These are phyloP conservation scores for Bambusicola thoracicus DNA, from an alignment of 2,113 vertebrate species.

Conservation along the genomic window DNA sequence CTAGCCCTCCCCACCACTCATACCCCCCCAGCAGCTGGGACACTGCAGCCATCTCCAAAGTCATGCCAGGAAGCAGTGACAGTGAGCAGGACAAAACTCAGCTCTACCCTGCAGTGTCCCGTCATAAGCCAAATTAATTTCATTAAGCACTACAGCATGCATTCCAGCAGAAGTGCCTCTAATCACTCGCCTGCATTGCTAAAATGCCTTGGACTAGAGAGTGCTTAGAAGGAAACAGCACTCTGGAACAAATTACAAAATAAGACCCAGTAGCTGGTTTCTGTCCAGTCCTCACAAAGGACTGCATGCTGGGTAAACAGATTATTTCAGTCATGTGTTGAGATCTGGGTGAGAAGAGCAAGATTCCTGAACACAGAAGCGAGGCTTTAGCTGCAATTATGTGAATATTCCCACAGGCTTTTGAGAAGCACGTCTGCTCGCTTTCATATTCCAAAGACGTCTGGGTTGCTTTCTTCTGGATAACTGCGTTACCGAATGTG, in stretches of 20 bases:
- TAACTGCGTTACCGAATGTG: not conserved
- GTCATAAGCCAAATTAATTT: constrained; percentile 33
- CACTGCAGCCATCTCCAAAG: not conserved
- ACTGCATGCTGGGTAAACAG: constrained; percentile 41
- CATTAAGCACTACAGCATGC: not conserved
- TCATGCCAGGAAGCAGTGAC: not conserved
- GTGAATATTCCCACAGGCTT: constrained; percentile 27
- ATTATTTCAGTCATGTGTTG: constrained; percentile 52
- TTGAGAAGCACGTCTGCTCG: not conserved
- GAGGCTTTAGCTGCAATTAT: not conserved
- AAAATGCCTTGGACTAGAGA: constrained; percentile 33
- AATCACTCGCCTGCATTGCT: constrained; percentile 46
- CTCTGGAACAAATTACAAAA: not conserved
- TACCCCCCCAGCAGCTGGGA: not conserved
- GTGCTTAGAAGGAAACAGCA: not conserved
- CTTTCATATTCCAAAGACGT: not conserved
- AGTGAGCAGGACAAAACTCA: constrained; percentile 18
- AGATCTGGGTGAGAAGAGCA: constrained; percentile 40
- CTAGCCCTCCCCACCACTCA: not conserved
- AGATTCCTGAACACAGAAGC: constrained; percentile 19
- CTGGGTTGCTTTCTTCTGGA: not conserved
- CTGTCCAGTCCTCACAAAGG: not conserved
- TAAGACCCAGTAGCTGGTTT: constrained; percentile 11
- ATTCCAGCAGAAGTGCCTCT: constrained; percentile 49
- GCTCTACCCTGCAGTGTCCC: not conserved